Percentiles rank a stretch among this genome's conserved stretches.
Evolutionary conservation across 2,113 vertebrate species (phyloP).

Genomic region (Seriola quinqueradiata): DNA sequence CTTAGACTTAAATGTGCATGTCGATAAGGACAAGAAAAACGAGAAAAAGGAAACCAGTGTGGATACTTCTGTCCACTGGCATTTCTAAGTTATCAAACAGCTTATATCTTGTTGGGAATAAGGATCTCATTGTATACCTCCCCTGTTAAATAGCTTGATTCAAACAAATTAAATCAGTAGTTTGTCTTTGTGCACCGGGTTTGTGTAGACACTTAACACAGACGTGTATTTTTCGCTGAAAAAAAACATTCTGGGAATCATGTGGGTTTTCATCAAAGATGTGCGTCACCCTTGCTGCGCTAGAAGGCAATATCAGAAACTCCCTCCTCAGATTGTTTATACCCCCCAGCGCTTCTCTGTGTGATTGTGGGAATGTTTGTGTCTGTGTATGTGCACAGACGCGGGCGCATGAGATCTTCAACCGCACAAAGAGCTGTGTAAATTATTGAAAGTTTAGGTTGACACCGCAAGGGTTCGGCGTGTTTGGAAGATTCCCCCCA

Average conservation of each 20-base stretch:
- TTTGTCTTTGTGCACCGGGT: neutral
- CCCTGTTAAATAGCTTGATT: neutral
- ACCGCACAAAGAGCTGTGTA: constrained; percentile 29
- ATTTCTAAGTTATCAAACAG: neutral
- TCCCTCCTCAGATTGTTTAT: constrained; percentile 20
- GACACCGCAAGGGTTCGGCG: constrained; percentile 19
- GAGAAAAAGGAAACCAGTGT: neutral
- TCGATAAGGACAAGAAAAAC: neutral
- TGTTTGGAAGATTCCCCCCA: constrained; percentile 29
- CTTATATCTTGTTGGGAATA: neutral
- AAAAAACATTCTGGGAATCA: neutral
- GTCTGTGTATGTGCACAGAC: constrained; percentile 15
- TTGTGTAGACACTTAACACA: neutral
- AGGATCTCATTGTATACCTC: neutral
- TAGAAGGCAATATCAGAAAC: constrained; percentile 26
- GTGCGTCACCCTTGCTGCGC: constrained; percentile 36
- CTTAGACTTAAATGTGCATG: neutral
- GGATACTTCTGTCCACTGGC: neutral
- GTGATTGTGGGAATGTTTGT: constrained; percentile 19
- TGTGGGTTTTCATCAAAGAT: constrained; percentile 7
- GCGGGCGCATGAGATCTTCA: neutral
- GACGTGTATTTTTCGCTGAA: neutral
- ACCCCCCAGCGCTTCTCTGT: constrained; percentile 10
- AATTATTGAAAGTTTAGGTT: constrained; percentile 65
- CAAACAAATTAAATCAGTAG: neutral